Evolutionary conservation across 2,797 vertebrate species (phyloP).

Genomic region (Chaetophractus vellerosus): DNA sequence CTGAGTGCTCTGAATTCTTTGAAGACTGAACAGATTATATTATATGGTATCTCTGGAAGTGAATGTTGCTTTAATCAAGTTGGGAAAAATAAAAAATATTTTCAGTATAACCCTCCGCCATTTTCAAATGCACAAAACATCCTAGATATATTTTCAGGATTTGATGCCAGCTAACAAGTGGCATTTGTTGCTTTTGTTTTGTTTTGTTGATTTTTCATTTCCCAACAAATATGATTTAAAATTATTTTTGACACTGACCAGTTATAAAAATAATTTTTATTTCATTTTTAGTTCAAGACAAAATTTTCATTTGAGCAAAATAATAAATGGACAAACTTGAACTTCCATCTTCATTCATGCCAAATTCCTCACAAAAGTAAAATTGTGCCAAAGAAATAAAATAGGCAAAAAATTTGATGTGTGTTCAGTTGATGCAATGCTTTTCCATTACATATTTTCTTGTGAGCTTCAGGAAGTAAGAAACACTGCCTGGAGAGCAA

Average conservation of each 20-base stretch:
- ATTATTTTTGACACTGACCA: background rate
- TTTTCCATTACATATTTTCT: conserved; percentile 4
- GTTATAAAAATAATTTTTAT: conserved; percentile 42
- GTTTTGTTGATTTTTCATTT: conserved; percentile 26
- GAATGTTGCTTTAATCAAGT: conserved; percentile 18
- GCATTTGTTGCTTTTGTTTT: conserved; percentile 1
- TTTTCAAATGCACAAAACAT: conserved; percentile 25
- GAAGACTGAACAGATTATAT: conserved; percentile 29
- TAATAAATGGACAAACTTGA: conserved; percentile 20
- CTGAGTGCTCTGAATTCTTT: conserved; percentile 56
- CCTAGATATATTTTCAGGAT: background rate
- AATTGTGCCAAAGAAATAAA: background rate
- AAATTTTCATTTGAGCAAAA: background rate
- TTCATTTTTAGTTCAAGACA: background rate
- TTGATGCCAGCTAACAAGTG: background rate
- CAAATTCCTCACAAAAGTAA: conserved; percentile 40
- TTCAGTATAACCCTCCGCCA: background rate
- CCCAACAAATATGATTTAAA: background rate
- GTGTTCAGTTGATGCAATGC: background rate
- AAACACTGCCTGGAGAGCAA: background rate
- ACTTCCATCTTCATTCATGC: background rate
- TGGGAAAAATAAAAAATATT: background rate
- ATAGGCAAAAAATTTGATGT: background rate
- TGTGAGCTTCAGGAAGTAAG: background rate
- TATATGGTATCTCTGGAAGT: conserved; percentile 7